Conservation (phyloP, 2,797 vertebrate species). For the Hyperoplus immaculatus region DNA sequence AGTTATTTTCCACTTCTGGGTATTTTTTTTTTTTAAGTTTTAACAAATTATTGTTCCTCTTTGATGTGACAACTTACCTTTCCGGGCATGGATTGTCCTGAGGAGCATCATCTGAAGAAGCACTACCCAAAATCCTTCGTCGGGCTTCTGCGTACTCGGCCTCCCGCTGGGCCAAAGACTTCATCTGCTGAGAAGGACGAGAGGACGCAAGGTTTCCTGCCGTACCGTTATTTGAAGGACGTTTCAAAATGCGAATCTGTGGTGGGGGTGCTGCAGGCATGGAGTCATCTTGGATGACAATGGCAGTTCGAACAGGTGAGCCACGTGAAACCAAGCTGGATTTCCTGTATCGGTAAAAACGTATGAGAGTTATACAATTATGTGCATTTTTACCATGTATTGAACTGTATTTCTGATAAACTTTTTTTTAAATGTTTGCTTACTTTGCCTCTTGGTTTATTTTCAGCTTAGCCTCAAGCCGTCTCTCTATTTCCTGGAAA, state of each 20-base stretch:
- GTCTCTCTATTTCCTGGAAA: constrained; percentile 94
- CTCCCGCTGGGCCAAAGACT: constrained; percentile 95
- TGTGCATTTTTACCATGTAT: neutral
- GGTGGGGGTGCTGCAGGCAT: constrained; percentile 92
- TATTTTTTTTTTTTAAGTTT: neutral
- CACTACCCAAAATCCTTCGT: constrained; percentile 93
- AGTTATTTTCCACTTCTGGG: neutral
- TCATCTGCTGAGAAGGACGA: constrained; percentile 91
- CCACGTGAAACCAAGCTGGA: constrained; percentile 77
- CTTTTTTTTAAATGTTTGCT: constrained; percentile 53
- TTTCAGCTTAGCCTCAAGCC: constrained; percentile 95
- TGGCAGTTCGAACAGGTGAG: constrained; percentile 90
- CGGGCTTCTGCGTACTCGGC: constrained; percentile 96
- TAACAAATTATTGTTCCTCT: neutral
- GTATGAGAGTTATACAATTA: neutral
- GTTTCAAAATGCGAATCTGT: constrained; percentile 96
- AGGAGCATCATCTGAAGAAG: constrained; percentile 92
- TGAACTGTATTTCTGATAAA: neutral
- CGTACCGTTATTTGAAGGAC: constrained; percentile 92
- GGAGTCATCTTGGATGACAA: constrained; percentile 96
- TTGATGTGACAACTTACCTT: constrained; percentile 78
- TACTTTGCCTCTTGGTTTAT: constrained; percentile 95
- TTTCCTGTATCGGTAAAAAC: constrained; percentile 81
- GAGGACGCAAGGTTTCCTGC: constrained; percentile 83
- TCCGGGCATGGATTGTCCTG: constrained; percentile 87